Evolutionary conservation across 2,113 vertebrate genomes (phyloP), one percentile per base, ranked within the genome.

Genomic region (Eira barbara): DNA sequence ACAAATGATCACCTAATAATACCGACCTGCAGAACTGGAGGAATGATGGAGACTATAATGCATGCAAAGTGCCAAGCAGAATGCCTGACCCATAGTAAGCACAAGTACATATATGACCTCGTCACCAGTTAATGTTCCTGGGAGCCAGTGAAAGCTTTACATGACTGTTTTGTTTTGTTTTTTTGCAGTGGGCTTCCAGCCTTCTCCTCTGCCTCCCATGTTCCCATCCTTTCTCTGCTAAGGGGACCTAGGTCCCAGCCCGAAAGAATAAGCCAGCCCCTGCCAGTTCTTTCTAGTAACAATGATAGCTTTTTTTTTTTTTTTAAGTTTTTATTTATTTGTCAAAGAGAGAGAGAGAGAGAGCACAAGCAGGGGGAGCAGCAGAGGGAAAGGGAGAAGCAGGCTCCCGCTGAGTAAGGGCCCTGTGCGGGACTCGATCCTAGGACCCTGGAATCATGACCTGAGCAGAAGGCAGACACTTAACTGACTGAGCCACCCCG

Each of bases 41-140:
- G 34, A 36, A 42, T 4, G 10, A 29, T 57, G 34, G 17, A 69
- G 45, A 59, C 31, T 11, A 13, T 1, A 52, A 6, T 34, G 57
- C 34, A 34, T 3, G 13, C 15, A 2, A 59, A 74, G 39, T 15
- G 29, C 63, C 31, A 4, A 23, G 59, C 42, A n/a, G 47, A 76
- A 31, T 7, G 8, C 49, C 39, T 21, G 29, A 34, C 27, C 42
- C 45, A 49, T 23, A 42, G 45, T 34, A 14, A 74, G 21, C 25
- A 4, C 25, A 27, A 61, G 18, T 45, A n/a, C 27, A 1, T 67
- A 23, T 3, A 14, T 52, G 74, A 34, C 31, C 3, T 29, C n/a
- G 6, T 47, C 29, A 17, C 87, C 27, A 31, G 4, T 14, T 39
- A 9, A 3, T 59, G 61, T 21, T 20, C 3, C 8, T 0, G 0